Evolutionary conservation across 2,888 invertebrate genomes (phyloP).

Genomic region (Carpatolechia fugitivella): DNA sequence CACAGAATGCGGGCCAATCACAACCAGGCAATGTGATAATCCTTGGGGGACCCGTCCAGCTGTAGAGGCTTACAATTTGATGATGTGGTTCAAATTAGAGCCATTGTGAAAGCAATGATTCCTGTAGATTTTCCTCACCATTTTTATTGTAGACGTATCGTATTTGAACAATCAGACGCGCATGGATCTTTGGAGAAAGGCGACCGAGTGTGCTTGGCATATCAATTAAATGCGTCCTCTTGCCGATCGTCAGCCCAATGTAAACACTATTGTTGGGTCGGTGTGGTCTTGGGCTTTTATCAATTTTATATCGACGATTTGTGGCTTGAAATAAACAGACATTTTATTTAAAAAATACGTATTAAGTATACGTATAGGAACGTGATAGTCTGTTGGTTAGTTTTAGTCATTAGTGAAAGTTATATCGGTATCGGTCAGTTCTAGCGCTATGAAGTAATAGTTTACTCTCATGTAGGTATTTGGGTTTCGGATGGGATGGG

Average conservation of each 20-base stretch:
- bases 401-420: slow-evolving; percentile 6
- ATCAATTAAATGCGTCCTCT: slow-evolving; percentile 61
- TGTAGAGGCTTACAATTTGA: too few relatives aligned
- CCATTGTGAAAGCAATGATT: not conserved
- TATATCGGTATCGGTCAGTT: slow-evolving; percentile 1
- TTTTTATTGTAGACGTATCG: not conserved
- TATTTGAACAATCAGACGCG: not conserved
- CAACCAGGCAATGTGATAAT: too few relatives aligned
- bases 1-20: too few relatives aligned
- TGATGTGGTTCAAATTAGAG: too few relatives aligned
- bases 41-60: too few relatives aligned
- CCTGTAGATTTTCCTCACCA: not conserved
- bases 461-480: not conserved
- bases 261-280: slow-evolving; percentile 32
- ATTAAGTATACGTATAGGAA: too few relatives aligned
- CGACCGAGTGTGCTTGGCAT: slow-evolving; percentile 53
- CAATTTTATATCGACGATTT: too few relatives aligned
- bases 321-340: too few relatives aligned
- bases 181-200: slow-evolving; percentile 60
- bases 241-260: slow-evolving; percentile 27
- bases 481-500: slow-evolving; percentile 12
- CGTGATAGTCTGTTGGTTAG: too few relatives aligned
- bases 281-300: not conserved
- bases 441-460: not conserved
- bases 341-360: too few relatives aligned